These are phyloP conservation scores for Hydrozoanthus tunicans DNA, from an alignment of 64 coral and sea anemone genomes.

Conservation along the genomic window DNA sequence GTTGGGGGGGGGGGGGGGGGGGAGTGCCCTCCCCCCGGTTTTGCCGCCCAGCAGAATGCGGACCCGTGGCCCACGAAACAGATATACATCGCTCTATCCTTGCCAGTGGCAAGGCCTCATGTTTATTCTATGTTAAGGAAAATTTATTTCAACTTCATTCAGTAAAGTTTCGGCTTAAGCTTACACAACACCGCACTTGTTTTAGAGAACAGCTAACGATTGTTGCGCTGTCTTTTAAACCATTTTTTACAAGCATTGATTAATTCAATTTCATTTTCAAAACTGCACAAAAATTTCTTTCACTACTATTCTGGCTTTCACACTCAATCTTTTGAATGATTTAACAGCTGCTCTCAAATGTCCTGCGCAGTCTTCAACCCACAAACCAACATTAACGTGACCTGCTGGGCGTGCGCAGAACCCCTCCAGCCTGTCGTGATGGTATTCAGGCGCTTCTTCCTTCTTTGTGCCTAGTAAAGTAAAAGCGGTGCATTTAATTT, in stretches of 20 bases:
- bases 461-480: constrained; percentile 51
- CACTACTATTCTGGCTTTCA: constrained; percentile 67
- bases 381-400: constrained; percentile 63
- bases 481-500: neutral
- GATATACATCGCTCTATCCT: too few species aligned
- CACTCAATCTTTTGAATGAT: constrained; percentile 32
- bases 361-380: constrained; percentile 74
- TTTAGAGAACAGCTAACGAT: too few species aligned
- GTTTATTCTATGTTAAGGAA: too few species aligned
- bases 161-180: too few species aligned
- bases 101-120: too few species aligned
- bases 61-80: too few species aligned
- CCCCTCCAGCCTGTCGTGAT: constrained; percentile 77
- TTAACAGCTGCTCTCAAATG: constrained; percentile 56
- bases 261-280: neutral
- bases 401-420: constrained; percentile 76
- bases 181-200: too few species aligned
- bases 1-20: too few species aligned
- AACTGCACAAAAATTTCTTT: constrained; percentile 60
- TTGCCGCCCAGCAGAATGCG: too few species aligned
- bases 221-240: neutral
- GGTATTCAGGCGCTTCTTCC: constrained; percentile 64
- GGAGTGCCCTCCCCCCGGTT: too few species aligned
- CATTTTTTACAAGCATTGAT: neutral
- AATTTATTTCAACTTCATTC: too few species aligned